Evolutionary conservation across 92 coral and sea anemone genomes (phyloP), one percentile per base, ranked within the genome.

Genomic region (Epizoanthus illoricatus): DNA sequence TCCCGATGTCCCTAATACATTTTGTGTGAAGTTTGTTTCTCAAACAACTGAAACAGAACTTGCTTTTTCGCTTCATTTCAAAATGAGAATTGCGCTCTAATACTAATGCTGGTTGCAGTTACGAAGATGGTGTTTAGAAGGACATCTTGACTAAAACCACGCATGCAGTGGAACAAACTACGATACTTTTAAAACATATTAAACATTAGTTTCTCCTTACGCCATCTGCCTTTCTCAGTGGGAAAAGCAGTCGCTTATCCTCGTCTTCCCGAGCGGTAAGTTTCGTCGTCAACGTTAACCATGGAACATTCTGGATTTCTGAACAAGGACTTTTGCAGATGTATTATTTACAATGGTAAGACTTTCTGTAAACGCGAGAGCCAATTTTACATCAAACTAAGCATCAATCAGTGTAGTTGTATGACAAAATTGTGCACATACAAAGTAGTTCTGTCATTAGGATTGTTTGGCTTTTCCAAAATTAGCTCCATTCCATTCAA

Each of bases 401-500:
- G 15, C 54, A 58, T 15, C 56, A 13, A 52, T 52, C 56, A 28
- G 2, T 52, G 3, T 12, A 52, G 12, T 3, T 52, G 56, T 11
- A 52, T 5, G 56, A 52, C 56, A 52, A 52, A 52, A 12, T 2
- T 52, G 10, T 52, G 56, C 11, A 52, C 56, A 52, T 9, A 52
- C 16, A 2, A 13, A 10, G 15, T 52, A 52, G 56, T 52, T 52
- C 56, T 52, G 56, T 52, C 49, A 36, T 18, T n/a, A 19, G 47
- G 45, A 42, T 61, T 62, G 56, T 62, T 43, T 42, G 47, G 45
- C 39, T 74, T 56, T 74, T 52, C 65, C 42, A 72, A 70, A 42
- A 72, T 72, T 72, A 72, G 62, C 43, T 72, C 41, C 23, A 72
- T 45, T 72, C 23, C 47, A 47, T 23, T 21, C 60, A 54, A 52